phyloP scores from a whole-genome alignment of 2,888 invertebrate species.

The Conus canariensis region DNA sequence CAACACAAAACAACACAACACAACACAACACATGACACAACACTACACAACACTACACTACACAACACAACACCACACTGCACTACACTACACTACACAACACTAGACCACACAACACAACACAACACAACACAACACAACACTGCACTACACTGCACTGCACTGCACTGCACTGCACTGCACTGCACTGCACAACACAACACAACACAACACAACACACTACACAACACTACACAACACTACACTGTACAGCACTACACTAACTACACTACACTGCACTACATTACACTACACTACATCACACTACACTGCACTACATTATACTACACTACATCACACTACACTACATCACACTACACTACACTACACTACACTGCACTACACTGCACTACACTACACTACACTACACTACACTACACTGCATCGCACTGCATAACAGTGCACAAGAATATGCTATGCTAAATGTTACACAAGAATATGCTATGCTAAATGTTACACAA shows the following conservation, averaged over 20 bases:
- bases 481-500: too few species aligned
- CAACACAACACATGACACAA: neutral
- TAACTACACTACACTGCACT: neutral
- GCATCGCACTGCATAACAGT: too few species aligned
- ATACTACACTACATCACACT: neutral
- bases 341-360: neutral
- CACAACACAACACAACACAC: too few species aligned
- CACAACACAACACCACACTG: neutral
- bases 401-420: too few species aligned
- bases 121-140: neutral
- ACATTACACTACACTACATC: neutral
- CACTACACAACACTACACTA: too few species aligned
- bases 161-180: neutral
- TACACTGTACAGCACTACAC: neutral
- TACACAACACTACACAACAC: too few species aligned
- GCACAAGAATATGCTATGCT: too few species aligned
- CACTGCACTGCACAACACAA: too few species aligned
- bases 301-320: neutral
- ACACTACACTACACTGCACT: neutral
- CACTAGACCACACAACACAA: neutral
- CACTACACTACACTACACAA: neutral
- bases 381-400: neutral
- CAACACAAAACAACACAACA: neutral
- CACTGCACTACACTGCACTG: neutral
- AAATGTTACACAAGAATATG: too few species aligned